Conservation (phyloP, 2,113 vertebrate species). For the Geococcyx californianus region DNA sequence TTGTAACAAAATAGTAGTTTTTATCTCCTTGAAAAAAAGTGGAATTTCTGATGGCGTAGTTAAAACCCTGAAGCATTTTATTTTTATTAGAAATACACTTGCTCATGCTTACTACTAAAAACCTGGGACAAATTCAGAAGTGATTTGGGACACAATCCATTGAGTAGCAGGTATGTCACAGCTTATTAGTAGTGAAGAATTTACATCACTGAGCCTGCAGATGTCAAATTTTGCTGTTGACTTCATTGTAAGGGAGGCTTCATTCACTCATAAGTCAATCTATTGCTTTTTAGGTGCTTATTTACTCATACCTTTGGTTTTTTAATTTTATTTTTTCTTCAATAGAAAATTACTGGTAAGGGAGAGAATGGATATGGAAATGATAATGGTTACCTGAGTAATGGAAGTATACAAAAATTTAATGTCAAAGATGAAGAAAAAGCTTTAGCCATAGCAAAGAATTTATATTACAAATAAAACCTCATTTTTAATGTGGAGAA, state of each 20-base stretch:
- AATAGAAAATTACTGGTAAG: neutral
- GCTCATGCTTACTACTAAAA: neutral
- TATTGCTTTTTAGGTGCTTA: neutral
- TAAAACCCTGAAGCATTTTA: neutral
- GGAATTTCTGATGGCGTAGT: neutral
- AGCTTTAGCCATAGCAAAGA: neutral
- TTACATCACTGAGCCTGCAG: neutral
- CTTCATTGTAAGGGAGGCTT: neutral
- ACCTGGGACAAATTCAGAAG: neutral
- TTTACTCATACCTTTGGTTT: neutral
- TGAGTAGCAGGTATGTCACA: neutral
- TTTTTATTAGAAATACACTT: neutral
- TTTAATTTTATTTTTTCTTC: neutral
- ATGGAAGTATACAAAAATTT: neutral
- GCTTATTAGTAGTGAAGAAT: neutral
- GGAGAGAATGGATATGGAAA: neutral
- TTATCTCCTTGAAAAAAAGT: neutral
- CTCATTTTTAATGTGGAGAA: neutral
- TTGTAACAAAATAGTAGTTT: neutral
- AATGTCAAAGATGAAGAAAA: neutral
- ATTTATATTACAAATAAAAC: conserved; percentile 15
- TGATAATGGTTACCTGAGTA: neutral
- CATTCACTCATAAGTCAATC: neutral
- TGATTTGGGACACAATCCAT: neutral
- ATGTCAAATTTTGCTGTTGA: neutral